Evolutionary conservation across 2,797 vertebrate species (phyloP), one percentile per base, ranked within the genome.

Genomic region (Ceryle rudis): DNA sequence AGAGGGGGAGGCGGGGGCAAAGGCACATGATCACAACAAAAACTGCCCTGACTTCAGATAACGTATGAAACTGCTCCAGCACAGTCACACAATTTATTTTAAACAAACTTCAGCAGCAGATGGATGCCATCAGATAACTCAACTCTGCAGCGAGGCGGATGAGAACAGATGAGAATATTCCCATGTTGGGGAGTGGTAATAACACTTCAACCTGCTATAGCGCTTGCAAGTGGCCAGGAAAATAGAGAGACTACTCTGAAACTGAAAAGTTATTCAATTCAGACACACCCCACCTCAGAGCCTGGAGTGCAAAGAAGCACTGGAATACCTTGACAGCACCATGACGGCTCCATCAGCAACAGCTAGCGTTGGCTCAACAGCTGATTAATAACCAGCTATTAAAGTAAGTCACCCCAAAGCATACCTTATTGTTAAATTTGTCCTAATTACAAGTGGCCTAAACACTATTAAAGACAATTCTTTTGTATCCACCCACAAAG

Each of bases 81-180:
- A 2, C 39, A 55, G n/a, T 52, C 61, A 52, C 65, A 74, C 5
- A 31, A 20, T 14, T 74, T 14, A 54, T 42, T 74, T 72, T 42
- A 64, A 94, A 64, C 33, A 91, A 91, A 37, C 64, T 83, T 85
- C 60, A 86, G 51, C 54, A 79, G 67, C 29, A 81, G 66, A 77
- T 15, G 35, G 73, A 73, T 54, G 57, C 69, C 33, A 78, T 42
- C 61, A 73, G 69, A 7, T 61, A 88, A 88, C 14, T 79, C 29
- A 44, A 20, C 46, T 13, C 46, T 46, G 69, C 64, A 80, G 81
- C 3, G 29, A 12, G 46, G 49, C 52, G 79, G 29, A 35, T 61
- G 44, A 94, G 72, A 81, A 93, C 8, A 77, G 55, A n/a, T 86
- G 28, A 72, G 39, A 73, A 86, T 37, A 82, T 73, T 81, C 72